Conservation (phyloP, 2,888 invertebrate species). For the Octonoba sinensis region DNA sequence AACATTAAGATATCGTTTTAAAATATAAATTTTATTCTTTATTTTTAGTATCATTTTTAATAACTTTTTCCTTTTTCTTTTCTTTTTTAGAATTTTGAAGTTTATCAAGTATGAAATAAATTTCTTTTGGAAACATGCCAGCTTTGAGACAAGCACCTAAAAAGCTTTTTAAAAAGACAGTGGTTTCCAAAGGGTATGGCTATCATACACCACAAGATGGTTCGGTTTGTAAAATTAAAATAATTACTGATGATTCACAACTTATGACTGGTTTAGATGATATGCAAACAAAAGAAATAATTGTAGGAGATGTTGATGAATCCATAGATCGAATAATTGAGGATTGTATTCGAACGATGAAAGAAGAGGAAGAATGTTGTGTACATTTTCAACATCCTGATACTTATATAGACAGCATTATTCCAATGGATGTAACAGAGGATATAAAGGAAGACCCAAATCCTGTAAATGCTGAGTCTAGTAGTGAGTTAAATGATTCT, state of each 20-base stretch:
- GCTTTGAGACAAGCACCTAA: conserved; percentile 15
- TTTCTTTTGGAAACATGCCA: conserved; percentile 20
- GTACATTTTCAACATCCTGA: conserved; percentile 41
- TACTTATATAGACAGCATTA: conserved; percentile 7
- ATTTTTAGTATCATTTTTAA: too few relatives aligned
- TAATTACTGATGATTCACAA: conserved; percentile 35
- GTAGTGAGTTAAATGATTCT: neutral
- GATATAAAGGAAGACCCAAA: neutral
- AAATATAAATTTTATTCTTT: too few relatives aligned
- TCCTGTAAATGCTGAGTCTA: neutral
- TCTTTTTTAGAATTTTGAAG: too few relatives aligned
- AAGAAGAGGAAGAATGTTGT: conserved; percentile 55
- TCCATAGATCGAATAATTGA: conserved; percentile 52
- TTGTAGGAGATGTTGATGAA: conserved; percentile 61
- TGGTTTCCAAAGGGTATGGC: conserved; percentile 69
- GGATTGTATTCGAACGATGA: conserved; percentile 63
- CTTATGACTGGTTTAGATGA: conserved; percentile 39
- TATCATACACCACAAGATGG: conserved; percentile 77
- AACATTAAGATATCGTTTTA: too few relatives aligned
- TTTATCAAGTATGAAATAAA: neutral
- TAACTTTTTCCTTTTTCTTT: too few relatives aligned
- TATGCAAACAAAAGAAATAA: conserved; percentile 26
- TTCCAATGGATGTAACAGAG: neutral
- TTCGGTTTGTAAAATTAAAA: conserved; percentile 71
- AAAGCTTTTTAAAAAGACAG: conserved; percentile 66